A percentile compares a stretch with the other conserved stretches of the same genome.
These are phyloP conservation scores for Diplazon laetatorius DNA, from an alignment of 2,888 invertebrate genomes.

Conservation along the genomic window DNA sequence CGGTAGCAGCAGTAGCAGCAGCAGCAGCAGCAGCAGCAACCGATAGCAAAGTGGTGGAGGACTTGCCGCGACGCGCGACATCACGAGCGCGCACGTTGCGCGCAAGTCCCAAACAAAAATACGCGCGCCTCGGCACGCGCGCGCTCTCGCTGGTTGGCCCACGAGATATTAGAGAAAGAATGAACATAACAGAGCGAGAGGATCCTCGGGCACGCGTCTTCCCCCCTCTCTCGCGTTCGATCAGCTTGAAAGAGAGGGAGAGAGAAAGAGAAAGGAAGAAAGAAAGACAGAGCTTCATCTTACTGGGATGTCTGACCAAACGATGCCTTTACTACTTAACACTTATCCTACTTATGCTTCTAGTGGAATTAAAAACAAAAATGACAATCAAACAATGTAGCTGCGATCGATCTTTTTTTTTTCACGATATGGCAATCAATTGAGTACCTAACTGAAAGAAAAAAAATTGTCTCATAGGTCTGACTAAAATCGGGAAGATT, in stretches of 20 bases:
- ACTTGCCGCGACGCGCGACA: slow-evolving; percentile 59
- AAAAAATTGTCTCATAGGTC: no score
- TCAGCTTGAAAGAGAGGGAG: not conserved
- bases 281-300: slow-evolving; percentile 25
- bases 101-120: slow-evolving; percentile 74
- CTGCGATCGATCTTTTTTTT: not conserved
- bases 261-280: no score
- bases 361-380: not conserved
- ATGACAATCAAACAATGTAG: no score
- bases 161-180: slow-evolving; percentile 34
- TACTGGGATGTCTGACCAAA: slow-evolving; percentile 51
- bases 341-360: not conserved
- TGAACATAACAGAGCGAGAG: slow-evolving; percentile 8
- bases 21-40: slow-evolving; percentile 47
- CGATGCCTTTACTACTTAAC: slow-evolving; percentile 37
- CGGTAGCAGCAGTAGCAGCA: slow-evolving; percentile 20
- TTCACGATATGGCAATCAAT: not conserved
- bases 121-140: slow-evolving; percentile 69
- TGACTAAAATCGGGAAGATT: no score
- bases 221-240: slow-evolving; percentile 5
- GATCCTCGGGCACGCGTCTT: slow-evolving; percentile 52
- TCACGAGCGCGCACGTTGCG: slow-evolving; percentile 68
- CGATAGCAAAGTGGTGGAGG: slow-evolving; percentile 67
- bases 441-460: no score
- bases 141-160: slow-evolving; percentile 47